Evolutionary conservation across 2,888 invertebrate species (phyloP).

Genomic region (Escarpia spicata): DNA sequence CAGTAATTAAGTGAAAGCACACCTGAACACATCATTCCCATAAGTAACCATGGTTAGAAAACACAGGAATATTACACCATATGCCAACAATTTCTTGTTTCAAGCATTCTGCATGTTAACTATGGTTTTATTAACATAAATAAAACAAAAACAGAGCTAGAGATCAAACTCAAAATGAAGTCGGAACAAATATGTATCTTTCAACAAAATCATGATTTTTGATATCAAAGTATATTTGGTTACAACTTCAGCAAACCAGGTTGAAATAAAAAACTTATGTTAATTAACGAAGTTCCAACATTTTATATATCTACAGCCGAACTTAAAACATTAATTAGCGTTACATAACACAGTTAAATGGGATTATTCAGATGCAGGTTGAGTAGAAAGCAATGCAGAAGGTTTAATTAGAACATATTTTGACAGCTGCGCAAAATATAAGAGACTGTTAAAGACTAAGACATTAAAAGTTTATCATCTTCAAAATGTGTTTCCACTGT

Average conservation of each 20-base stretch:
- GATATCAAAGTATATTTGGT: no score
- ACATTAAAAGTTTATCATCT: conserved; percentile 1
- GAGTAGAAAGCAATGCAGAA: neutral
- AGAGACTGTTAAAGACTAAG: neutral
- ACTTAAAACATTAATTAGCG: neutral
- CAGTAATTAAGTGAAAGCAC: neutral
- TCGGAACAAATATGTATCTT: neutral
- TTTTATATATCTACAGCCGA: neutral
- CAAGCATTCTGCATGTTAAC: neutral
- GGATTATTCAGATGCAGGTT: conserved; percentile 6
- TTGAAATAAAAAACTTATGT: no score
- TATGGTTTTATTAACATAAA: neutral
- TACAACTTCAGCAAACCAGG: no score
- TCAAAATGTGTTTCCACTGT: neutral
- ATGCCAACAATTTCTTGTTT: neutral
- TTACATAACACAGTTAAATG: neutral
- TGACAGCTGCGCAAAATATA: neutral
- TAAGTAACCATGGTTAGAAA: neutral
- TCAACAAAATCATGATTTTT: no score
- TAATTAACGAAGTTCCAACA: neutral
- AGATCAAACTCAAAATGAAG: neutral
- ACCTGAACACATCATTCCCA: neutral
- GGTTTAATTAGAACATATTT: neutral
- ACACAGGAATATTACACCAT: neutral
- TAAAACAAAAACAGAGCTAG: neutral